A percentile compares a stretch with the other conserved stretches of the same genome.
Conservation (phyloP, 2,113 vertebrate genomes). For the Macroglossus sobrinus region DNA sequence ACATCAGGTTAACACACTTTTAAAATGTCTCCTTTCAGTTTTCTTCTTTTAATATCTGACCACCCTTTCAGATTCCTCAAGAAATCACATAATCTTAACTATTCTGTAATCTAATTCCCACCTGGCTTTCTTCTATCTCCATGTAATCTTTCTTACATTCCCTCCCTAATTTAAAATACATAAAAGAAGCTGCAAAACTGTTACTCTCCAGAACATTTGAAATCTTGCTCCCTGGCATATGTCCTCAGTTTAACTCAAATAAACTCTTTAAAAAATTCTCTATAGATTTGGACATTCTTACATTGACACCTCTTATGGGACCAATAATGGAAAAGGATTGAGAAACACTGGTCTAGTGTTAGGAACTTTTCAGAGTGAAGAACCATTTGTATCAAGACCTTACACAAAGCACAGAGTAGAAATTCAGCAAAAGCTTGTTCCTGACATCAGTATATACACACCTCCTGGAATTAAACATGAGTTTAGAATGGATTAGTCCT, state of each 20-base stretch:
- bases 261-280: background rate
- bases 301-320: background rate
- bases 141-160: background rate
- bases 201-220: background rate
- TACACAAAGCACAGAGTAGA: background rate
- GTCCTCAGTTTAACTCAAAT: background rate
- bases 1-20: background rate
- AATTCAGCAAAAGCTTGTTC: background rate
- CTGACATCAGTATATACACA: background rate
- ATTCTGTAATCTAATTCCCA: background rate
- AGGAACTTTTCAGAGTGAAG: background rate
- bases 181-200: background rate
- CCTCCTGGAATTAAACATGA: slow-evolving; percentile 1
- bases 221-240: background rate
- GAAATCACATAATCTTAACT: background rate
- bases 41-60: no score
- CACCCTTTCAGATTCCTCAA: no score
- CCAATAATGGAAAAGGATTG: background rate
- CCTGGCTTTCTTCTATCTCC: background rate
- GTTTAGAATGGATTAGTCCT: background rate
- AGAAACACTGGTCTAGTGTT: background rate
- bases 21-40: background rate
- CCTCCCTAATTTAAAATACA: background rate
- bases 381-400: background rate
- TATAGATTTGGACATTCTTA: background rate